Conservation (phyloP, 2,888 invertebrate species). For the Pterobdella sp. region DNA sequence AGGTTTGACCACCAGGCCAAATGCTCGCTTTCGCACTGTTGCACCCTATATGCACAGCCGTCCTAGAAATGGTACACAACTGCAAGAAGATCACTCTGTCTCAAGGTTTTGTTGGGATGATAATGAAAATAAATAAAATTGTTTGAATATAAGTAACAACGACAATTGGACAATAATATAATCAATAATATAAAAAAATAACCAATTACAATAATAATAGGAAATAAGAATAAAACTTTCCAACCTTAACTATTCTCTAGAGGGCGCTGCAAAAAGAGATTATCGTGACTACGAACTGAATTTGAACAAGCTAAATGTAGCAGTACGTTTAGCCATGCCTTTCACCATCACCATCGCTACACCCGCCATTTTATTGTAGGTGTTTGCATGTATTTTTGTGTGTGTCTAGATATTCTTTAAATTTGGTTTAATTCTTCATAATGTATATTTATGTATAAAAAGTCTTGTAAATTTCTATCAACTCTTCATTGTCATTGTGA, state of each 20-base stretch:
- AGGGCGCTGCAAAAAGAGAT: conserved; percentile 12
- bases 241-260: too few relatives aligned
- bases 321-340: background rate
- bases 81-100: conserved; percentile 14
- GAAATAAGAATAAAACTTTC: too few relatives aligned
- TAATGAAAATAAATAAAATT: background rate
- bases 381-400: background rate
- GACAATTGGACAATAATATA: background rate
- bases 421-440: background rate
- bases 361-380: background rate
- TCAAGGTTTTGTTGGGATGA: background rate
- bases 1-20: too few relatives aligned
- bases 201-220: background rate
- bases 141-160: background rate
- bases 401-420: background rate
- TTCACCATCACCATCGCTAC: conserved; percentile 2
- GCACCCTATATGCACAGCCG: conserved; percentile 3
- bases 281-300: background rate
- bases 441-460: background rate
- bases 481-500: too few relatives aligned
- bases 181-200: background rate
- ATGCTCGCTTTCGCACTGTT: conserved; percentile 13
- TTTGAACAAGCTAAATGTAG: background rate
- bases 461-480: background rate
- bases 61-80: conserved; percentile 3